Conservation (phyloP, 1,140 invertebrate species). For the Pseudomyrmex sp. region DNA sequence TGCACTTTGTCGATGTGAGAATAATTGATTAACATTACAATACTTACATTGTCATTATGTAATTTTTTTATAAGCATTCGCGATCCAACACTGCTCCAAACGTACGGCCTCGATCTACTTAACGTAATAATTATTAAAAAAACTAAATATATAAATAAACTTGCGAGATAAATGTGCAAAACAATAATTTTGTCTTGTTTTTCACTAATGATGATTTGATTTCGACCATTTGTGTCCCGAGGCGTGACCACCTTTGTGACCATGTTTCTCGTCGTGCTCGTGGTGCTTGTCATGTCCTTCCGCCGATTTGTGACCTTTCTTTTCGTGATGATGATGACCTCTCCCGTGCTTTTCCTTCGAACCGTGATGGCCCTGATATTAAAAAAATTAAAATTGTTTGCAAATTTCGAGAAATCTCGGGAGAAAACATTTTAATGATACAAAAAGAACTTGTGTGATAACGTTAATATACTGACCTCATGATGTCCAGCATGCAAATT, state of each 20-base stretch:
- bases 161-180: not conserved
- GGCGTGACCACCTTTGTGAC: slow-evolving; percentile 82
- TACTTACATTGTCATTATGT: not conserved
- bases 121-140: not conserved
- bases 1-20: not conserved
- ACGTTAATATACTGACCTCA: slow-evolving; percentile 74
- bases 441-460: not conserved
- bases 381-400: too few relatives aligned
- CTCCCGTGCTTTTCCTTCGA: slow-evolving; percentile 86
- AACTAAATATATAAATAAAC: not conserved
- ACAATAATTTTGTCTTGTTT: not conserved
- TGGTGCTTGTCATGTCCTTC: slow-evolving; percentile 86
- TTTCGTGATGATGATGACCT: slow-evolving; percentile 85
- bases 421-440: not conserved
- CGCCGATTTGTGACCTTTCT: slow-evolving; percentile 86
- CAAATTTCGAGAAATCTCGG: too few relatives aligned
- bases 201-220: slow-evolving; percentile 73
- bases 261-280: slow-evolving; percentile 82
- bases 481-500: slow-evolving; percentile 84
- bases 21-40: not conserved
- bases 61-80: not conserved
- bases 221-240: slow-evolving; percentile 86
- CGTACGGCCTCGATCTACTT: not conserved
- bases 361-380: slow-evolving; percentile 84
- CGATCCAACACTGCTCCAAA: not conserved